Percentiles rank a stretch among this genome's conserved stretches.
These are phyloP conservation scores for Drosophila tsacasi DNA, from an alignment of 1,140 invertebrate species.

Conservation along the genomic window DNA sequence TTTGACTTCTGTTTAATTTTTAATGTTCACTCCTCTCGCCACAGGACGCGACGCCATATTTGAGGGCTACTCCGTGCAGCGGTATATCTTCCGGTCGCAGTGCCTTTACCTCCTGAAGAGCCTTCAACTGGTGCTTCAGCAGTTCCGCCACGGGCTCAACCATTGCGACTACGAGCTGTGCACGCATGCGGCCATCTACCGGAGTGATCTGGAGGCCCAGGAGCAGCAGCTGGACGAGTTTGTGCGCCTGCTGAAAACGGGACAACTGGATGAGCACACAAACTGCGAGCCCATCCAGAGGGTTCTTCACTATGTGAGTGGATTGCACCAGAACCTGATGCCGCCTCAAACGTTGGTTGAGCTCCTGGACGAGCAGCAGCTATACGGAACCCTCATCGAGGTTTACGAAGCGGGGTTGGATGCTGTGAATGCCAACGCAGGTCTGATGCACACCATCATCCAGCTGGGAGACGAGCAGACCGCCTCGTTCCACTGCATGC, in stretches of 20 bases:
- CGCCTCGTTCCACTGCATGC: slow-evolving; percentile 90
- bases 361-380: slow-evolving; percentile 85
- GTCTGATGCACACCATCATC: slow-evolving; percentile 88
- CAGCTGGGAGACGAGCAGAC: slow-evolving; percentile 87
- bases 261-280: slow-evolving; percentile 96
- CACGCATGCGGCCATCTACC: slow-evolving; percentile 93
- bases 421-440: slow-evolving; percentile 89
- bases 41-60: slow-evolving; percentile 88
- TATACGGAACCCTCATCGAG: slow-evolving; percentile 84
- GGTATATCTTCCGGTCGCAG: slow-evolving; percentile 94
- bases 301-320: slow-evolving; percentile 93
- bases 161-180: slow-evolving; percentile 93
- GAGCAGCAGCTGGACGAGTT: slow-evolving; percentile 95
- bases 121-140: slow-evolving; percentile 90
- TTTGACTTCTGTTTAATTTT: neutral
- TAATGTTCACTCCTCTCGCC: neutral
- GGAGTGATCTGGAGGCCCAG: slow-evolving; percentile 95
- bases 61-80: slow-evolving; percentile 94
- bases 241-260: slow-evolving; percentile 94
- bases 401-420: slow-evolving; percentile 88
- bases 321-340: slow-evolving; percentile 92
- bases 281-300: slow-evolving; percentile 94
- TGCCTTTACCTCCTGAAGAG: slow-evolving; percentile 93
- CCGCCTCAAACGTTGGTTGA: slow-evolving; percentile 85
- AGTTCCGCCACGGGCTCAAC: slow-evolving; percentile 91